These are phyloP conservation scores for Emydocephalus ijimae DNA, from an alignment of 2,113 vertebrate genomes.

Conservation along the genomic window DNA sequence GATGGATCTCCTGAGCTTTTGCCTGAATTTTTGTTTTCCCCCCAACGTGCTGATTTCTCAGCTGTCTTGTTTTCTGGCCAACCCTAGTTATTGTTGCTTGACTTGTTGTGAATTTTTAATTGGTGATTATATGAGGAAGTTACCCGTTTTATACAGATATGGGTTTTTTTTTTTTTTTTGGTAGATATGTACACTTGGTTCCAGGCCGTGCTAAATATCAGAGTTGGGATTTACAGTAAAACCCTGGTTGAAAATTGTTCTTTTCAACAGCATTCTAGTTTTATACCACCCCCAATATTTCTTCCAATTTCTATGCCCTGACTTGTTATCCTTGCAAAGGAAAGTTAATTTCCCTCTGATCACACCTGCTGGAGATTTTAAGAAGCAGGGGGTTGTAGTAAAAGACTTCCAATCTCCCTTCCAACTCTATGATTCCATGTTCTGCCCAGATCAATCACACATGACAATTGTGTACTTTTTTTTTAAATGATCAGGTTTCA, in stretches of 20 bases:
- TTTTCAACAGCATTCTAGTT: background rate
- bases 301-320: background rate
- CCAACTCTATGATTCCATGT: background rate
- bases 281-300: background rate
- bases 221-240: background rate
- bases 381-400: background rate
- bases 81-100: background rate
- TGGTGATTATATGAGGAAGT: background rate
- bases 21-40: background rate
- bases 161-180: background rate
- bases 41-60: background rate
- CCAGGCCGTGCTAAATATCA: background rate
- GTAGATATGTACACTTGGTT: background rate
- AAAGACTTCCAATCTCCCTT: background rate
- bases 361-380: background rate
- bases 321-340: background rate
- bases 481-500: background rate
- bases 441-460: background rate
- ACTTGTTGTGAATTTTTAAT: background rate
- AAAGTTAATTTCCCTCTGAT: background rate
- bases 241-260: background rate
- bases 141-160: background rate
- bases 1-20: conserved; percentile 40
- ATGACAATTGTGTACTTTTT: background rate
- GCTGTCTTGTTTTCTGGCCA: background rate